Conservation (phyloP, 2,797 vertebrate species). For the Trematomus bernacchii region DNA sequence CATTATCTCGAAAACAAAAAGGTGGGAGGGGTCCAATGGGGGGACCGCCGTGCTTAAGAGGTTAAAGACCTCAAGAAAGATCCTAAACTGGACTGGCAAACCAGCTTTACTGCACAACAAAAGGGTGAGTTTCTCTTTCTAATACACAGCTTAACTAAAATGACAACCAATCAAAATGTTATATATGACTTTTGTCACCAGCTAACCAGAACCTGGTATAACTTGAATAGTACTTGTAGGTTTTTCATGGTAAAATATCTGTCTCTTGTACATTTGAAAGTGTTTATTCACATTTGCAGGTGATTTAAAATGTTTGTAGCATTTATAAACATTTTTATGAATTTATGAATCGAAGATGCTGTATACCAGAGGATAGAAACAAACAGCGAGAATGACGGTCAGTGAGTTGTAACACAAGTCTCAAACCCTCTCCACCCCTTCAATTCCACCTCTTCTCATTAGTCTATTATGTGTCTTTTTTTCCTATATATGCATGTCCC, state of each 20-base stretch:
- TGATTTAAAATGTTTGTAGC: too few relatives aligned
- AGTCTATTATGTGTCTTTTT: not conserved
- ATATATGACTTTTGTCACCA: not conserved
- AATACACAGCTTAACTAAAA: not conserved
- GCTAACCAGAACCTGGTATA: not conserved
- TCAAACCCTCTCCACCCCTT: not conserved
- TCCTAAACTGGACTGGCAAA: not conserved
- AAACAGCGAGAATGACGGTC: conserved; percentile 66
- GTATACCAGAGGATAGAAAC: conserved; percentile 66
- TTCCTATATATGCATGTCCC: not conserved
- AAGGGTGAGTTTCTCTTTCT: conserved; percentile 41
- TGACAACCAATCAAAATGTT: not conserved
- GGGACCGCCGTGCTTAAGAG: too few relatives aligned
- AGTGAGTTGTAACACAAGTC: conserved; percentile 27
- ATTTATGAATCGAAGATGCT: conserved; percentile 68
- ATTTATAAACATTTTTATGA: too few relatives aligned
- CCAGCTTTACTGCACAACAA: not conserved
- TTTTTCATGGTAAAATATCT: not conserved
- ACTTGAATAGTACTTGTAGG: not conserved
- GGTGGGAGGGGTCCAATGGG: too few relatives aligned
- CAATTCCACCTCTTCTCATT: not conserved
- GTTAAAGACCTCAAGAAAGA: conserved; percentile 28
- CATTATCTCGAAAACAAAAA: too few relatives aligned
- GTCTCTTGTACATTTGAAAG: too few relatives aligned
- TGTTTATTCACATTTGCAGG: not conserved